These are phyloP conservation scores for Dicrurus megarhynchus DNA, from an alignment of 2,113 vertebrate species.

Conservation along the genomic window DNA sequence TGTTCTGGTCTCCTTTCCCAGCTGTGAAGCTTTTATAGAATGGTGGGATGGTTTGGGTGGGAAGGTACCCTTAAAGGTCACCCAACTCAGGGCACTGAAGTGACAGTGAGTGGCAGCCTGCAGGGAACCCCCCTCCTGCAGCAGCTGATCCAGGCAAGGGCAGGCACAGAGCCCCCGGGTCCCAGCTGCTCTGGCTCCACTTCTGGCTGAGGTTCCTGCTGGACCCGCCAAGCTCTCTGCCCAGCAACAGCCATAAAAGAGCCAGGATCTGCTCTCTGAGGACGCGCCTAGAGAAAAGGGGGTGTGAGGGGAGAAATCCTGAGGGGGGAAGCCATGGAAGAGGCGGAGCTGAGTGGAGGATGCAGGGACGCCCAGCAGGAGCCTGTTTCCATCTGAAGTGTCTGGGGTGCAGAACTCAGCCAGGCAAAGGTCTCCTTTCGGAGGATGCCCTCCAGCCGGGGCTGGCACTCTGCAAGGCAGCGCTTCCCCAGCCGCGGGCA, in stretches of 20 bases:
- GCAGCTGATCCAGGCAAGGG: background rate
- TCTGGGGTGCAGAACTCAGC: background rate
- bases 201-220: fast-evolving
- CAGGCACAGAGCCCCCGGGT: fast-evolving
- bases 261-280: background rate
- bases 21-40: fast-evolving
- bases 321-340: fast-evolving
- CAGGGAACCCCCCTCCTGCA: fast-evolving
- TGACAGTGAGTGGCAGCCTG: fast-evolving
- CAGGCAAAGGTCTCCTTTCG: fast-evolving
- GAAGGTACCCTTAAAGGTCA: background rate
- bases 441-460: background rate
- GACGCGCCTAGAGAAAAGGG: fast-evolving
- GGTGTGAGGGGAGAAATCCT: no score
- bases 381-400: fast-evolving
- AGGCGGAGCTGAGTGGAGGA: fast-evolving
- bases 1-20: background rate
- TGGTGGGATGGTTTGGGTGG: background rate
- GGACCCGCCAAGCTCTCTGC: background rate
- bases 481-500: background rate
- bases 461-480: no score
- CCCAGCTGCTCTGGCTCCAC: fast-evolving
- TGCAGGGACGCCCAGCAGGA: background rate
- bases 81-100: no score
- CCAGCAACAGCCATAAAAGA: fast-evolving